Conservation (phyloP, 2,797 vertebrate species). For the Spatula versicolor region DNA sequence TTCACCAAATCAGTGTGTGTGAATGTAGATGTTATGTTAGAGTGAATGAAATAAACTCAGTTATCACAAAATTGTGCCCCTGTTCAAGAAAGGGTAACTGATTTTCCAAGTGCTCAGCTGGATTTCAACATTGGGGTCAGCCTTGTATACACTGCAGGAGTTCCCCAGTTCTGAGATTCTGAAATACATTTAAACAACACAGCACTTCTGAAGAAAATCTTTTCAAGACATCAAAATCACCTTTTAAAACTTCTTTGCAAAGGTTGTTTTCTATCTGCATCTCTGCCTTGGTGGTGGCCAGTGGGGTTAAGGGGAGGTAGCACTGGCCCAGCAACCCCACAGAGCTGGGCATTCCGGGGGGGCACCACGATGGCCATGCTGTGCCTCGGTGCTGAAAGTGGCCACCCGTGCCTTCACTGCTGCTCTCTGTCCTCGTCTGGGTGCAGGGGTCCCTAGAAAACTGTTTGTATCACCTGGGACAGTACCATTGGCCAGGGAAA, state of each 20-base stretch:
- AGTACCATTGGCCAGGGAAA: fast-evolving
- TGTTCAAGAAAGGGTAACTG: neutral
- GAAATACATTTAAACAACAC: neutral
- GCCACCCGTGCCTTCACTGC: fast-evolving
- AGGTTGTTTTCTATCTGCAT: neutral
- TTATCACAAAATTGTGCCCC: neutral
- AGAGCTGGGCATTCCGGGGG: fast-evolving
- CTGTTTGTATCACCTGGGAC: fast-evolving
- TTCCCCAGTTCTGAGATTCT: too few relatives aligned
- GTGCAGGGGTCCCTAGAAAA: neutral
- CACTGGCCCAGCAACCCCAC: too few relatives aligned
- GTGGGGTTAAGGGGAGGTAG: fast-evolving
- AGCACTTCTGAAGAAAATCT: neutral
- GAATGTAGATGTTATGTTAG: neutral
- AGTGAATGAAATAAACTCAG: neutral
- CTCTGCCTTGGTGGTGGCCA: neutral
- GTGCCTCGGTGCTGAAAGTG: fast-evolving
- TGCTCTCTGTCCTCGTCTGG: fast-evolving
- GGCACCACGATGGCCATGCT: neutral
- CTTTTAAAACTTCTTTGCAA: neutral
- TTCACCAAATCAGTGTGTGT: too few relatives aligned
- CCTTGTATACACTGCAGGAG: neutral
- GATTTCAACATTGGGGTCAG: neutral
- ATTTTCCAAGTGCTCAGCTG: neutral
- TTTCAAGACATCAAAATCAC: neutral